These are phyloP conservation scores for Eueremaeus valkanovi DNA, from an alignment of 2,888 invertebrate genomes.

Conservation along the genomic window DNA sequence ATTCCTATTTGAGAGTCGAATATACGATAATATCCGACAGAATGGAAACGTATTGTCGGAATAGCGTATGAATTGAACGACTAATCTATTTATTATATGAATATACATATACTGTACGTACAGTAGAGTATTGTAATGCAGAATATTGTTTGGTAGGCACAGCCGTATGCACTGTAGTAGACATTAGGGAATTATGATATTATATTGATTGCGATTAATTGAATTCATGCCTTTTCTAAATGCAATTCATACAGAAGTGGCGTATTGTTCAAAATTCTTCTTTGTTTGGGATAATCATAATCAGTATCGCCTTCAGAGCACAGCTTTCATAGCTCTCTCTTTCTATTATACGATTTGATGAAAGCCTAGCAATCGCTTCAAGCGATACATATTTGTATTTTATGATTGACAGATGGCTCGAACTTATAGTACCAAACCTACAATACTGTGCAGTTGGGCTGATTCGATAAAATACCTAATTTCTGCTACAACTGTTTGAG, in stretches of 20 bases:
- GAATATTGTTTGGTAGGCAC: background rate
- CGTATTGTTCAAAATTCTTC: constrained; percentile 21
- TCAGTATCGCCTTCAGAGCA: background rate
- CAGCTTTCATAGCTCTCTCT: background rate
- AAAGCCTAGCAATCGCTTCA: background rate
- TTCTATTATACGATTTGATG: constrained; percentile 15
- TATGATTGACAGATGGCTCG: constrained; percentile 30
- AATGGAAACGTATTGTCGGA: background rate
- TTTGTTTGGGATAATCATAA: constrained; percentile 29
- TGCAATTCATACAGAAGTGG: constrained; percentile 21
- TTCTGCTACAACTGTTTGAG: background rate
- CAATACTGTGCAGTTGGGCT: no score
- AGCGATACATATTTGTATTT: constrained; percentile 14
- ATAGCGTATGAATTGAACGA: background rate
- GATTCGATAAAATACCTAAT: background rate
- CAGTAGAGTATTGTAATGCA: no score
- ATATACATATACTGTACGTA: no score
- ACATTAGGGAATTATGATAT: constrained; percentile 28
- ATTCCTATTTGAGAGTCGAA: constrained; percentile 1
- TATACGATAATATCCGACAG: constrained; percentile 12
- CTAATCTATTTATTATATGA: background rate
- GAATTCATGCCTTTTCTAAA: constrained; percentile 8
- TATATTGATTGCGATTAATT: constrained; percentile 28
- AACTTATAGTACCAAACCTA: background rate
- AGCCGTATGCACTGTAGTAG: background rate